phyloP scores from a whole-genome alignment of 2,888 invertebrate species.

The Oligia fasciuncula region DNA sequence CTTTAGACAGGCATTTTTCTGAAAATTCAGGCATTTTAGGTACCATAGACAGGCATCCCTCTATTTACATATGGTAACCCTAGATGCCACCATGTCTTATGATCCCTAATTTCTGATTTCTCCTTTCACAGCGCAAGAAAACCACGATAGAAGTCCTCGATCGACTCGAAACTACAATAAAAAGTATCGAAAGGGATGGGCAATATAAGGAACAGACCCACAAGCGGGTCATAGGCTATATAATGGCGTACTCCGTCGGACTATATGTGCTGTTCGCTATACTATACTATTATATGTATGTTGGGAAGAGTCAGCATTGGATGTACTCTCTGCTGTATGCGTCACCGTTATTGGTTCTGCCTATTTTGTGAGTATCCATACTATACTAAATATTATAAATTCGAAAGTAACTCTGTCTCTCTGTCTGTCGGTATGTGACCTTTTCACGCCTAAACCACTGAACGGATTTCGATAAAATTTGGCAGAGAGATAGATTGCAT shows the following conservation, averaged over 20 bases:
- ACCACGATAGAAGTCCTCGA: slow-evolving; percentile 90
- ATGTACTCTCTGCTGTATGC: slow-evolving; percentile 93
- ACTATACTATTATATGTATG: slow-evolving; percentile 94
- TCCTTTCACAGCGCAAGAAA: slow-evolving; percentile 83
- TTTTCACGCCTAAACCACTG: too few relatives aligned
- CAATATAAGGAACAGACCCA: slow-evolving; percentile 94
- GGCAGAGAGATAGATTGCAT: too few relatives aligned
- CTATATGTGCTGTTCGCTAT: slow-evolving; percentile 93
- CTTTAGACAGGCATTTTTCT: too few relatives aligned
- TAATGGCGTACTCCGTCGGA: slow-evolving; percentile 92
- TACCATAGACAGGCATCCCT: too few relatives aligned
- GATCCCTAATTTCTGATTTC: neutral
- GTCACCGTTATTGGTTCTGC: slow-evolving; percentile 94
- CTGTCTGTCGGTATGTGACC: too few relatives aligned
- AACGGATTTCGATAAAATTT: too few relatives aligned
- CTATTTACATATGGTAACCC: too few relatives aligned
- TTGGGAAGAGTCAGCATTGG: slow-evolving; percentile 93
- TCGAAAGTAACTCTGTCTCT: too few relatives aligned
- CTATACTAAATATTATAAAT: too few relatives aligned
- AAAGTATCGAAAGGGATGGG: slow-evolving; percentile 94
- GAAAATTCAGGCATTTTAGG: too few relatives aligned
- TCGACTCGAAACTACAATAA: slow-evolving; percentile 94
- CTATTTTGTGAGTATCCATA: slow-evolving; percentile 93
- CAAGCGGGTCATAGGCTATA: slow-evolving; percentile 94
- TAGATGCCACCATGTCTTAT: neutral